Conservation (phyloP, 2,113 vertebrate species). For the Seriola aureovittata region DNA sequence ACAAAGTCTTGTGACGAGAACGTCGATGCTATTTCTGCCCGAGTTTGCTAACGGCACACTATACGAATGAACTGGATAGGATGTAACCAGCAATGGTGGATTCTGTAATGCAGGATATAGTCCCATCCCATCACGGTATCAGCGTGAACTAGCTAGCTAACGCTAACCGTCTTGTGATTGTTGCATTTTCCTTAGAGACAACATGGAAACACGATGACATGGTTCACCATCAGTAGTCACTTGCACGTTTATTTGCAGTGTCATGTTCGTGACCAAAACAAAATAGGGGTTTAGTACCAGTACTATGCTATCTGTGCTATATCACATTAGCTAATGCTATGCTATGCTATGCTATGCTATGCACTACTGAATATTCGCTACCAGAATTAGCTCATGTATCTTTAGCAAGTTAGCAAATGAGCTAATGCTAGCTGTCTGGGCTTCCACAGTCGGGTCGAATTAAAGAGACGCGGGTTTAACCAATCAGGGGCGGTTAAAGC, state of each 20-base stretch:
- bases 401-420: slow-evolving; percentile 21
- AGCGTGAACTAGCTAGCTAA: slow-evolving; percentile 1
- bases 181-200: not conserved
- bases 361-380: not conserved
- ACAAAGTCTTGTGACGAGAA: rapidly evolving
- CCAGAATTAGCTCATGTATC: not conserved
- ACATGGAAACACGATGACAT: not conserved
- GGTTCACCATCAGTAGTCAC: not conserved
- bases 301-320: slow-evolving; percentile 23
- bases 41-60: not conserved
- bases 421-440: slow-evolving; percentile 29
- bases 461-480: slow-evolving; percentile 58
- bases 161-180: not conserved
- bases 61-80: not conserved
- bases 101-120: slow-evolving; percentile 37
- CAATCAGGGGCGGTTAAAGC: slow-evolving; percentile 25
- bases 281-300: not conserved
- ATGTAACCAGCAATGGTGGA: not conserved
- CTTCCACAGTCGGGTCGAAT: slow-evolving; percentile 15
- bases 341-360: not conserved
- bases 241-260: not conserved
- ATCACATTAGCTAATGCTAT: slow-evolving; percentile 12
- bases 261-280: not conserved
- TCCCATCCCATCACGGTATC: not conserved
- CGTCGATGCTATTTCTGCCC: not conserved